Conservation (phyloP, 2,888 invertebrate species). For the Synanthedon tipuliformis region DNA sequence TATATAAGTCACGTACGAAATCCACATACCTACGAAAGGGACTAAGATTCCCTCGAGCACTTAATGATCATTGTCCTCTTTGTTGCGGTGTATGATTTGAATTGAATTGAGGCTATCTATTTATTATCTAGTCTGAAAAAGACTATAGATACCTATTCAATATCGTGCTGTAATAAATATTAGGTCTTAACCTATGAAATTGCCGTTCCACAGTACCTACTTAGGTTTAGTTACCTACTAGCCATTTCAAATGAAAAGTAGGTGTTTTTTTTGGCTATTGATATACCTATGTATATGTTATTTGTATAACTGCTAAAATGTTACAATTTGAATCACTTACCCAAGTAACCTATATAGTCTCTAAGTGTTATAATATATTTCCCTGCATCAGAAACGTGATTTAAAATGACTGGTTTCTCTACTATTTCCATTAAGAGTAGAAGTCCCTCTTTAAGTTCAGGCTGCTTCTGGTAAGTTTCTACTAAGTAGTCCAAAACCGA, state of each 20-base stretch:
- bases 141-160: too few species aligned
- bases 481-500: constrained; percentile 32
- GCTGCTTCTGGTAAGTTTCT: constrained; percentile 18
- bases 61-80: not conserved
- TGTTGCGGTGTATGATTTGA: not conserved
- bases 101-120: too few species aligned
- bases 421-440: constrained; percentile 23
- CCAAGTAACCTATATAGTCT: constrained; percentile 37
- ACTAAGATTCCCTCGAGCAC: not conserved
- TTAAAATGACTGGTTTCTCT: constrained; percentile 31
- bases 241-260: too few species aligned
- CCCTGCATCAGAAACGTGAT: constrained; percentile 22
- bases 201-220: too few species aligned
- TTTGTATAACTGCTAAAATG: too few species aligned
- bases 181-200: too few species aligned
- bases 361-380: constrained; percentile 25
- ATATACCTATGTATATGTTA: too few species aligned
- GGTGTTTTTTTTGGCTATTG: too few species aligned
- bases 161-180: too few species aligned
- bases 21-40: not conserved
- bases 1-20: not conserved
- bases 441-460: constrained; percentile 15
- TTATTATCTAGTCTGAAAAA: too few species aligned
- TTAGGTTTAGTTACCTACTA: too few species aligned
- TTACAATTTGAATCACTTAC: constrained; percentile 18